Evolutionary conservation across 2,113 vertebrate species (phyloP), one percentile per base, ranked within the genome.

Genomic region (Conger conger): DNA sequence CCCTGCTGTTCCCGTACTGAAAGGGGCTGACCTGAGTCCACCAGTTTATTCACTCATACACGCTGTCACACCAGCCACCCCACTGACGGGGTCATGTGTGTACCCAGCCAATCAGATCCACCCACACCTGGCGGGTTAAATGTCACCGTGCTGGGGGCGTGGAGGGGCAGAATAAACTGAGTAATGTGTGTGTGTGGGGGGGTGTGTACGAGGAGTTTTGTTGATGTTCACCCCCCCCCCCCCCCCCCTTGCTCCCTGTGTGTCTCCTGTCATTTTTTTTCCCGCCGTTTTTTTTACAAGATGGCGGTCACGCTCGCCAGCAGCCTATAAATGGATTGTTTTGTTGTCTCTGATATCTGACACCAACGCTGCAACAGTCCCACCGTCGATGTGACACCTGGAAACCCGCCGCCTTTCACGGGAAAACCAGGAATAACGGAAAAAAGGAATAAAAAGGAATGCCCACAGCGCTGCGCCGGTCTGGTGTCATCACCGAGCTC

Each of bases 311-410:
- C 87, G 92, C 89, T 89, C 78, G 76, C 88, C 91, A 92, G 91
- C 87, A 92, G 91, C 90, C 88, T 42, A 92, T 91, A 92, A 92
- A 92, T 90, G 88, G 89, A 91, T 88, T 87, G 45, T 83, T 82
- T 86, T 88, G 90, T 89, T 93, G 73, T 82, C 92, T 93, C 88
- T 91, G 90, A 93, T 93, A 87, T 90, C 88, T 88, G 91, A 91
- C 90, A 87, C 86, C 85, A 80, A 82, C 81, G 89, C 91, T 87
- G 88, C 87, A 89, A 88, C 88, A 92, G 89, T 86, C 86, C 86
- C 79, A 78, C 81, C n/a, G n/a, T n/a, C n/a, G 73, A 23, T 63
- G 82, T 90, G 88, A 87, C 86, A 88, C 77, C 89, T 89, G 90
- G 89, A 89, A 91, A 89, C 89, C 91, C 87, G 87, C 83, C 81